Evolutionary conservation across 2,888 invertebrate genomes (phyloP), one percentile per base, ranked within the genome.

Genomic region (Oeneis ivallda): DNA sequence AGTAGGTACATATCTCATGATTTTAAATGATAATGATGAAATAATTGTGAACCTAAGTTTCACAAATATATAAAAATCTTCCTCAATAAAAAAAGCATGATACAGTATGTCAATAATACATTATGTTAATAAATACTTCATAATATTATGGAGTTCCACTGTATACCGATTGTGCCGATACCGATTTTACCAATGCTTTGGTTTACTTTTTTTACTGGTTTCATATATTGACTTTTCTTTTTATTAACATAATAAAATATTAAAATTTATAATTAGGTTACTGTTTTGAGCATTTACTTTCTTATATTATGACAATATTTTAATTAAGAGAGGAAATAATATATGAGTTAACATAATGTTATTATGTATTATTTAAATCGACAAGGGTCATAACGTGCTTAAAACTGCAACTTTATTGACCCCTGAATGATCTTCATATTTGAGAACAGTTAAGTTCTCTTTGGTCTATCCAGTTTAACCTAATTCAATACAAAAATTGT

Each of bases 221-320:
- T 9, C 13, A n/a, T 13, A 13, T 13, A 13, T 43, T 43, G 10
- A 43, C 41, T 43, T 43, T 43, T 43, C 41, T 43, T 43, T 43
- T 43, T 43, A 43, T 5, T 43, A 43, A 13, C n/a, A n/a, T 43
- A 43, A 43, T 43, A 43, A 43, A 43, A 43, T 43, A 43, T 50
- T 19, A 26, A 26, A n/a, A n/a, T n/a, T n/a, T n/a, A n/a, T n/a
- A n/a, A n/a, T n/a, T 13, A 11, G 11, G 49, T 19, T 26, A 13
- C 13, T 19, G 49, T 50, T 49, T 15, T 49, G 5, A 26, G 15
- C 8, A 47, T 17, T 17, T 47, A 41, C 10, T n/a, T n/a, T n/a
- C n/a, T n/a, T n/a, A 13, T n/a, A 45, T n/a, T 49, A 26, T 26
- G 19, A 5, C 19, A 9, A 19, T 10, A 26, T 50, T 26, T 50